Evolutionary conservation across 1,140 invertebrate species (phyloP), one percentile per base, ranked within the genome.

Genomic region (Cheumatopsyche charites): DNA sequence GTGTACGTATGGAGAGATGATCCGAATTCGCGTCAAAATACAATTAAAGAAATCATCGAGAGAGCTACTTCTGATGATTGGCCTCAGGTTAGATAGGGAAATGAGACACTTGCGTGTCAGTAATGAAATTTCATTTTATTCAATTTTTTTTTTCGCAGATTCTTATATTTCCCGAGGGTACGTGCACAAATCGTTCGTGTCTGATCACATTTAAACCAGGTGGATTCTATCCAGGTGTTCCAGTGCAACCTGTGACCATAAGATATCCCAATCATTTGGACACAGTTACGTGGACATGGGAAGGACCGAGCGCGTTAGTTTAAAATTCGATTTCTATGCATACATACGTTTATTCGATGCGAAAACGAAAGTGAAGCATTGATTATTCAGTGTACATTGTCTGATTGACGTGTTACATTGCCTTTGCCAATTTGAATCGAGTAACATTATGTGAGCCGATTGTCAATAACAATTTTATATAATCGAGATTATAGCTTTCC

Each of bases 281-380:
- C 79, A 96, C 95, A 1, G 90, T 96, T 43, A 96, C 95, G 0
- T 98, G 96, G 96, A 98, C 96, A 3, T 98, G 96, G 96, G 94
- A 97, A 83, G 96, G 96, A 69, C 94, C 95, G 73, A 92, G 93
- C 83, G 93, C 93, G 94, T 97, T 86, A 93, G 93, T 62, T 45
- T 70, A 1, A 55, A 15, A 7, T 47, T 47, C 43, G 13, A 47
- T 47, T 47, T 36, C 13, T 23, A 55, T 21, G 41, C 5, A 42
- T 5, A 42, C 6, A 42, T 42, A 42, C 41, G 13, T 13, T 13
- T 7, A 12, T 55, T 19, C 21, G 15, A 11, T 58, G n/a, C 21
- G 21, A 58, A 58, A 58, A 58, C 13, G 55, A 58, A 58, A 58
- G 55, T 58, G 4, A 23, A 12, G 55, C 21, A 58, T 58, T 52